Conservation (phyloP, 2,888 invertebrate species). For the Drosophila rellima region DNA sequence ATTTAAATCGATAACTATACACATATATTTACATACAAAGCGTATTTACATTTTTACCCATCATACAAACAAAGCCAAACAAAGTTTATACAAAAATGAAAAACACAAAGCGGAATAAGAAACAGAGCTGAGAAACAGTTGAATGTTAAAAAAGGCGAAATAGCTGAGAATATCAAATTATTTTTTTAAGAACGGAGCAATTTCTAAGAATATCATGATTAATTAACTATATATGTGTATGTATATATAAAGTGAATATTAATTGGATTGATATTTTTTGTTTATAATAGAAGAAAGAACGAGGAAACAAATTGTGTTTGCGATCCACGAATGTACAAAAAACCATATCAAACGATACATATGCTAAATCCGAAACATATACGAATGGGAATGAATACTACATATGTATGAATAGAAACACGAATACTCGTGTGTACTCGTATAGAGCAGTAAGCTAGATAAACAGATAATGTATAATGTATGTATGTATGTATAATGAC, state of each 20-base stretch:
- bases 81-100: slow-evolving; percentile 7
- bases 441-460: slow-evolving; percentile 4
- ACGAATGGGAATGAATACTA: neutral
- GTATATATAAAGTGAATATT: slow-evolving; percentile 7
- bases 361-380: slow-evolving; percentile 14
- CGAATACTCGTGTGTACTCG: slow-evolving; percentile 5
- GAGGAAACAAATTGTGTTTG: neutral
- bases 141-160: neutral
- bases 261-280: slow-evolving; percentile 5
- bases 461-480: slow-evolving; percentile 13
- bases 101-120: neutral
- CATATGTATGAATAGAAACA: slow-evolving; percentile 5
- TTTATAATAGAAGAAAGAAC: neutral
- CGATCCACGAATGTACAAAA: slow-evolving; percentile 17
- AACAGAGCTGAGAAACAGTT: neutral
- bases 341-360: slow-evolving; percentile 18
- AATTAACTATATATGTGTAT: slow-evolving; percentile 11
- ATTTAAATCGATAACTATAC: slow-evolving; percentile 19
- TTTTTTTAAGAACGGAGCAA: slow-evolving; percentile 58
- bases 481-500: slow-evolving; percentile 3
- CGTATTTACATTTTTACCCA: slow-evolving; percentile 52
- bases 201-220: slow-evolving; percentile 32
- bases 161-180: slow-evolving; percentile 39
- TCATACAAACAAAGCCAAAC: slow-evolving; percentile 10
- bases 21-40: slow-evolving; percentile 50